Evolutionary conservation across 2,888 invertebrate genomes (phyloP).

Genomic region (Polymixis lichenea): DNA sequence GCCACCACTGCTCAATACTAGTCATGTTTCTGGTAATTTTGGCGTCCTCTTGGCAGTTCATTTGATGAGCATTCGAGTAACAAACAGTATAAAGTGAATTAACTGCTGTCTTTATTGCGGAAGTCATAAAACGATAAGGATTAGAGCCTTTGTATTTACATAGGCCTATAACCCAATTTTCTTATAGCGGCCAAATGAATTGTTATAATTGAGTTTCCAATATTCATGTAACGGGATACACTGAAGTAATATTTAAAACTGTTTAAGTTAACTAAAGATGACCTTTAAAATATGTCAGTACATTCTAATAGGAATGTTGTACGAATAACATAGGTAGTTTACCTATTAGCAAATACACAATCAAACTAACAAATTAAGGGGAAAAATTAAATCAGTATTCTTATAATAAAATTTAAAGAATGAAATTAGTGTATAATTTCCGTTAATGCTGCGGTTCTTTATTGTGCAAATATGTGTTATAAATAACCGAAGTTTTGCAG

Average conservation of each 20-base stretch:
- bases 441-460: no score
- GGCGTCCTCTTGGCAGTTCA: background rate
- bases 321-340: background rate
- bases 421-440: no score
- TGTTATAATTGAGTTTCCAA: background rate
- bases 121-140: conserved; percentile 47
- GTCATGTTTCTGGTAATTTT: background rate
- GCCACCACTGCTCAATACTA: no score
- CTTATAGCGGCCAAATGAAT: background rate
- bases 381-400: no score
- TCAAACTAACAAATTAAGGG: no score
- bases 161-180: conserved; percentile 11
- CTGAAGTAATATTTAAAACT: background rate
- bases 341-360: background rate
- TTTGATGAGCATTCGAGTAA: background rate
- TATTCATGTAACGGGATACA: background rate
- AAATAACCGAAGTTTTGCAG: no score
- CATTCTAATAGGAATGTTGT: background rate
- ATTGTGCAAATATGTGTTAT: no score
- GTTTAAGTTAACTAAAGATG: no score
- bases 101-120: conserved; percentile 37
- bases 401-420: no score
- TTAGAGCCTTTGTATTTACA: conserved; percentile 34
- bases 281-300: no score
- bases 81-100: conserved; percentile 12